Conservation (phyloP, 1,140 invertebrate genomes). For the Cotesia typhae region DNA sequence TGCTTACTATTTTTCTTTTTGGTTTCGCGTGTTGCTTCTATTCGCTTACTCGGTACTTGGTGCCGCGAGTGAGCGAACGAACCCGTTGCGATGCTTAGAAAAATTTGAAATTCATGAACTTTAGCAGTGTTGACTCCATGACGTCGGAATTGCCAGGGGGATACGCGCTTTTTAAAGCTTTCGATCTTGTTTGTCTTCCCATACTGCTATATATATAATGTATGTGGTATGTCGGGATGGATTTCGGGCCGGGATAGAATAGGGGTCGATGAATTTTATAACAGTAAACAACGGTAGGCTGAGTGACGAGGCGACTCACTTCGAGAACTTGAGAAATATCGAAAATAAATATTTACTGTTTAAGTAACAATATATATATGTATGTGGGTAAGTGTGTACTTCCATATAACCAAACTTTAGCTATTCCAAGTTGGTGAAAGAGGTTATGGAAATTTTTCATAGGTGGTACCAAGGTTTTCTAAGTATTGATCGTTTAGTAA, state of each 20-base stretch:
- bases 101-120: slow-evolving; percentile 58
- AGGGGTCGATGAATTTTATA: slow-evolving; percentile 38
- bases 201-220: neutral
- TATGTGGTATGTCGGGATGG: too few species aligned
- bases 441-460: too few species aligned
- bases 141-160: slow-evolving; percentile 48
- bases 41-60: too few species aligned
- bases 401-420: too few species aligned
- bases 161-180: slow-evolving; percentile 35
- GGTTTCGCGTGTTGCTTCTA: neutral
- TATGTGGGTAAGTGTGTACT: too few species aligned
- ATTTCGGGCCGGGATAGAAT: neutral
- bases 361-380: neutral
- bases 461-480: too few species aligned
- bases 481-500: too few species aligned
- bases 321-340: slow-evolving; percentile 15
- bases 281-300: slow-evolving; percentile 25
- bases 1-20: slow-evolving; percentile 2
- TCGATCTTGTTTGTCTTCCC: neutral
- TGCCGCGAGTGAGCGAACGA: too few species aligned
- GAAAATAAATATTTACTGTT: slow-evolving; percentile 9
- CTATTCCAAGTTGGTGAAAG: too few species aligned
- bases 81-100: slow-evolving; percentile 36
- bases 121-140: slow-evolving; percentile 51
- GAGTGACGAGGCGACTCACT: neutral